Percentiles rank a stretch among this genome's conserved stretches.
Conservation (phyloP, 2,113 vertebrate species). For the Dipodomys stephensi region DNA sequence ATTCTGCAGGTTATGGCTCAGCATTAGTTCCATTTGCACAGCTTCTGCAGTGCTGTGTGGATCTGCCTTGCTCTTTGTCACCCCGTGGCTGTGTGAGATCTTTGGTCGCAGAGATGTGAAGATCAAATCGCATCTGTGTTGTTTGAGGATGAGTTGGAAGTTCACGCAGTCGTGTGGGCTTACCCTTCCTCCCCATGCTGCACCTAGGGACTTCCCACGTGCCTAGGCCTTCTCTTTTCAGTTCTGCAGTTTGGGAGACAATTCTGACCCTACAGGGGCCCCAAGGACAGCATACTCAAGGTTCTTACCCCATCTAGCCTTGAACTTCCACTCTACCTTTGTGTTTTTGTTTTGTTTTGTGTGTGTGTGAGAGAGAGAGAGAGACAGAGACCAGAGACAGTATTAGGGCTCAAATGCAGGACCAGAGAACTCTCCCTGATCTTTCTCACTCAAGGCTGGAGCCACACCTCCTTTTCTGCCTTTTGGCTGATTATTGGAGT, state of each 20-base stretch:
- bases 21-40: not conserved
- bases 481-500: not conserved
- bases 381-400: too few species aligned
- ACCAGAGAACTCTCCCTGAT: too few species aligned
- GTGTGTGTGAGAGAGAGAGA: too few species aligned
- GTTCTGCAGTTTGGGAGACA: not conserved
- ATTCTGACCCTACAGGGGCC: not conserved
- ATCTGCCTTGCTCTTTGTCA: not conserved
- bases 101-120: not conserved
- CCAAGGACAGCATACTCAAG: not conserved
- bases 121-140: not conserved
- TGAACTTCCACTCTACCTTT: not conserved
- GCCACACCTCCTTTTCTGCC: too few species aligned
- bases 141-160: not conserved
- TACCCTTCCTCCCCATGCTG: not conserved
- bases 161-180: not conserved
- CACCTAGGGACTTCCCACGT: not conserved
- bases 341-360: not conserved
- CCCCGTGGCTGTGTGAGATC: not conserved
- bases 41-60: not conserved
- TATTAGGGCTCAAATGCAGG: too few species aligned
- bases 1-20: not conserved
- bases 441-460: too few species aligned
- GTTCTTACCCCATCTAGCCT: accelerated
- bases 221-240: not conserved